phyloP scores from a whole-genome alignment of 2,888 invertebrate genomes.

The Bhutanitis thaidina region DNA sequence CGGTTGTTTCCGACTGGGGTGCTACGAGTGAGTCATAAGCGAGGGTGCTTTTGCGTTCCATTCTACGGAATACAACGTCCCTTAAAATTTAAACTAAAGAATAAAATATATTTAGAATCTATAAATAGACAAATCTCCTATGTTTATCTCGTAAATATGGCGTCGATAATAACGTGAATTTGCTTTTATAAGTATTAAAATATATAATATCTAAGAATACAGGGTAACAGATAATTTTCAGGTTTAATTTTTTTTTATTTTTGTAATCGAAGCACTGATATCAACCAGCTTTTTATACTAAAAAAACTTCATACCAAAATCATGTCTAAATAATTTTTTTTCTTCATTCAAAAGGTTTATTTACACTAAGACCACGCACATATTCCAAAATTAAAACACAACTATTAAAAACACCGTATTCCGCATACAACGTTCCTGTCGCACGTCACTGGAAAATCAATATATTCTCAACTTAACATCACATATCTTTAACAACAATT shows the following conservation, averaged over 20 bases:
- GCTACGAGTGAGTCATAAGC: slow-evolving; percentile 62
- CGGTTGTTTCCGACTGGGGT: slow-evolving; percentile 54
- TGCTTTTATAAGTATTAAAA: background rate
- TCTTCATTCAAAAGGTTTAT: slow-evolving; percentile 1
- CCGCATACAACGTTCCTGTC: slow-evolving; percentile 54
- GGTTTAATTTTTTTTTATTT: background rate
- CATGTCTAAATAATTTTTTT: background rate
- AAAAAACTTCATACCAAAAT: background rate
- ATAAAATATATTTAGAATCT: no score
- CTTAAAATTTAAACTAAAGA: no score
- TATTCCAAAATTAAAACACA: slow-evolving; percentile 41
- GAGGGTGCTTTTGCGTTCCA: slow-evolving; percentile 63
- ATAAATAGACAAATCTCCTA: slow-evolving; percentile 1
- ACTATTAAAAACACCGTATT: slow-evolving; percentile 60
- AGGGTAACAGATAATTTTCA: no score
- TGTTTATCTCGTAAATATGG: slow-evolving; percentile 2
- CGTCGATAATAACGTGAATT: background rate
- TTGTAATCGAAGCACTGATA: slow-evolving; percentile 1
- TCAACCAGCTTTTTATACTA: background rate
- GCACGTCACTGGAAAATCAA: slow-evolving; percentile 72
- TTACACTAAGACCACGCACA: slow-evolving; percentile 26
- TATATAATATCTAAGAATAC: background rate
- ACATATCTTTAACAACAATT: slow-evolving; percentile 29
- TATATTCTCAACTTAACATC: slow-evolving; percentile 43
- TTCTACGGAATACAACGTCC: slow-evolving; percentile 45